Evolutionary conservation across 2,113 vertebrate species (phyloP), one percentile per base, ranked within the genome.

Genomic region (Eclectus roratus): DNA sequence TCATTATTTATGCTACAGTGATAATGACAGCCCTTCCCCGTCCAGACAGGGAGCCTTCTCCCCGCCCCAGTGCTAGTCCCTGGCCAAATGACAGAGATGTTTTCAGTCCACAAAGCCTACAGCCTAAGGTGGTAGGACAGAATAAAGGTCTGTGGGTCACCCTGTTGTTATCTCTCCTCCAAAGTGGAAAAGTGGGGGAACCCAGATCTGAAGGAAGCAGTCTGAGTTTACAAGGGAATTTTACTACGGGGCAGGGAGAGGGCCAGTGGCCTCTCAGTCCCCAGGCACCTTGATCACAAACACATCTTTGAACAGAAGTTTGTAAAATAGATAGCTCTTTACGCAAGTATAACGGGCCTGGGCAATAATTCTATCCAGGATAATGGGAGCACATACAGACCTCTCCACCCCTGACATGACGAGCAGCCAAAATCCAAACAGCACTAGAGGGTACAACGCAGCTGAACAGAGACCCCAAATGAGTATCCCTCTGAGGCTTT

Each of bases 1-100:
- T 84, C 47, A 69, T 89, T 96, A 72, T 96, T 93, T 95, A 78
- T 68, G 53, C 47, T 87, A 10, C 52, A 72, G 44, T 53, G 61
- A 80, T 71, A 88, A 86, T 60, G 16, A 88, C 24, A 81, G 17
- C 21, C 21, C 44, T 76, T 73, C 50, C 71, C 7, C 6, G 8
- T 66, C 39, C 4, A 6, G 21, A 79, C 2, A 1, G 23, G 35
- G 43, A 88, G 19, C 43, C 11, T 44, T 72, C 23, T 11, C 65
- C 65, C 61, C 5, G 0, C 52, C 50, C 39, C 69, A 8, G 35
- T 14, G 44, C 23, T 87, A 47, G 7, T 52, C 47, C 50, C 24
- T 41, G 64, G 46, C 16, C 61, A 91, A 86, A 70, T n/a, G 80
- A 91, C 8, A 25, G 41, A 39, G 47, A 21, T 0, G 5, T 7